phyloP scores from a whole-genome alignment of 2,797 vertebrate genomes.

The Propithecus perrieri region DNA sequence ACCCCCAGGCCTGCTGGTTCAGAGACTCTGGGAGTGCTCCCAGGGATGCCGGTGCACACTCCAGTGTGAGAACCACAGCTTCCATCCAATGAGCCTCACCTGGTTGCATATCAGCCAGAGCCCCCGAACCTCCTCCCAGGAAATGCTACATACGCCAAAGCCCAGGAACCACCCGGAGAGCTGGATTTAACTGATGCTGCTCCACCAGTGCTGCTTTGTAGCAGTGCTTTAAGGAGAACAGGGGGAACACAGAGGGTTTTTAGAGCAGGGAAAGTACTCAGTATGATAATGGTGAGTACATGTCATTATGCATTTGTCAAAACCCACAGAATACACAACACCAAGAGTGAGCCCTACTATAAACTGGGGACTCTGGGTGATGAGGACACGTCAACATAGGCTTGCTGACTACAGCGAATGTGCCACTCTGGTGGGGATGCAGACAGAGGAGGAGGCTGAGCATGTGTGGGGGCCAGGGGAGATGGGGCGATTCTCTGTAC shows the following conservation, averaged over 20 bases:
- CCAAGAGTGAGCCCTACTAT: neutral
- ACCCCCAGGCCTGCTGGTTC: neutral
- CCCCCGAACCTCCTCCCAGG: too few relatives aligned
- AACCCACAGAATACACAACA: neutral
- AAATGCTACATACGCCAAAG: neutral
- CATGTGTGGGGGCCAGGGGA: accelerated
- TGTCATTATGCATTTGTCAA: neutral
- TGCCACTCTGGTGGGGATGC: neutral
- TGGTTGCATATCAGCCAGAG: neutral
- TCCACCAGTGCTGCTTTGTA: neutral
- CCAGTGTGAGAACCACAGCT: neutral
- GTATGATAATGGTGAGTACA: accelerated
- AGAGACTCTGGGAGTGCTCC: neutral
- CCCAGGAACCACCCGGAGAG: neutral
- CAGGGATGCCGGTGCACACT: neutral
- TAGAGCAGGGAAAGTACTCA: too few relatives aligned
- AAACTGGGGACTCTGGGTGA: neutral
- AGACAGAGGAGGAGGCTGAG: neutral
- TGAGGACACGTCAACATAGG: accelerated
- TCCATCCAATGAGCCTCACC: neutral
- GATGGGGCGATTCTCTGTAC: too few relatives aligned
- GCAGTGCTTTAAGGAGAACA: neutral
- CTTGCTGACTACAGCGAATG: neutral
- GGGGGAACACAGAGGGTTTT: neutral
- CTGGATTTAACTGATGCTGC: too few relatives aligned